A percentile compares a stretch with the other conserved stretches of the same genome.
Evolutionary conservation across 2,113 vertebrate genomes (phyloP).

Genomic region (Pseudonaja textilis): DNA sequence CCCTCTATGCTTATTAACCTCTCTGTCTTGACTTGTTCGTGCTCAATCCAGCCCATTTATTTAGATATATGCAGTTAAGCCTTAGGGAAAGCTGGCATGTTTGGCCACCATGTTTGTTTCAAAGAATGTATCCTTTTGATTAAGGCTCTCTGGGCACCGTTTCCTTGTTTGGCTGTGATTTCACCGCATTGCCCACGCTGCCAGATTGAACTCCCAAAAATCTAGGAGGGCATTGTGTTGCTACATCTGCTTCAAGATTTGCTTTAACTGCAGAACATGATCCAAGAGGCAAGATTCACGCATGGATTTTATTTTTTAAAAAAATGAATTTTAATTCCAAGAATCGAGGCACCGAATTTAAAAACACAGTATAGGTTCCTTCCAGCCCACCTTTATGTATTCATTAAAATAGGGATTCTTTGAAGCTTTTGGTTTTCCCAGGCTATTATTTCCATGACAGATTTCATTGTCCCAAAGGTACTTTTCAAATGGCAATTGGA

Average conservation of each 20-base stretch:
- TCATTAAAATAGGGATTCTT: not conserved
- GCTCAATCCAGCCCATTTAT: not conserved
- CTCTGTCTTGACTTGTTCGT: not conserved
- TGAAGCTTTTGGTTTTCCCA: not conserved
- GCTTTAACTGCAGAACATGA: not conserved
- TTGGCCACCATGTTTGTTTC: not conserved
- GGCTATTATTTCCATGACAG: not conserved
- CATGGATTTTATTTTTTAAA: not conserved
- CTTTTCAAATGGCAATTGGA: not conserved
- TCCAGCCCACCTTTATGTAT: not conserved
- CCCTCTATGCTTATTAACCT: rapidly evolving
- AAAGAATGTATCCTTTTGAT: not conserved
- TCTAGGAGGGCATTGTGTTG: not conserved
- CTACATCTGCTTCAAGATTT: not conserved
- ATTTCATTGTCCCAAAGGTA: not conserved
- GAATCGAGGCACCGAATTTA: not conserved
- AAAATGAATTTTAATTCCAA: not conserved
- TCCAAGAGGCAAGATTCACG: not conserved
- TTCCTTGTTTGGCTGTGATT: not conserved
- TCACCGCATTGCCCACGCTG: not conserved
- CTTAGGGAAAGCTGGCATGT: not conserved
- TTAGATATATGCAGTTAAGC: not conserved
- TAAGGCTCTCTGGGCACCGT: not conserved
- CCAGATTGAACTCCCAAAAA: not conserved
- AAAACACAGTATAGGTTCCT: not conserved